phyloP scores from a whole-genome alignment of 2,797 vertebrate genomes.

The Typhlichthys eigenmanni region DNA sequence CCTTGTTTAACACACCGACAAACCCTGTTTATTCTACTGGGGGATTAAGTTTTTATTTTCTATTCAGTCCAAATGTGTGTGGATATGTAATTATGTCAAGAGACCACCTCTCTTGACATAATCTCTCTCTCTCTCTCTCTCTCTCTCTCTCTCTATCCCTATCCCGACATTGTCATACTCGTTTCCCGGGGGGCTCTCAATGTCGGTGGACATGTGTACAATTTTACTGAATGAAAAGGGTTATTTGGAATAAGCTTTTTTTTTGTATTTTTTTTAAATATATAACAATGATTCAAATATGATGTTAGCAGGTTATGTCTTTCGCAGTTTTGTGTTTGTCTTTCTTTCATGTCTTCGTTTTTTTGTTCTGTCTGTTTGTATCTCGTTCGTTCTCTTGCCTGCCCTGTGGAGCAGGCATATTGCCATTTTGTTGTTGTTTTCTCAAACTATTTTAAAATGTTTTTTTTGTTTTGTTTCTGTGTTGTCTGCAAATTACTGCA shows the following conservation, averaged over 20 bases:
- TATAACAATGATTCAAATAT: conserved; percentile 36
- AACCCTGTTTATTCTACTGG: conserved; percentile 85
- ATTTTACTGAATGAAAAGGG: no score
- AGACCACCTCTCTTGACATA: conserved; percentile 37
- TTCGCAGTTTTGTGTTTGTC: conserved; percentile 15
- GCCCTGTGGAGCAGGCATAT: conserved; percentile 76
- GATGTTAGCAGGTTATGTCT: conserved; percentile 62
- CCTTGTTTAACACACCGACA: conserved; percentile 76
- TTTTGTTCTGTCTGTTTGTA: neutral
- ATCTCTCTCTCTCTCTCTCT: conserved; percentile 41
- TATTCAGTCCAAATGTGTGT: conserved; percentile 64
- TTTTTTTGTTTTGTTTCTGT: conserved; percentile 68
- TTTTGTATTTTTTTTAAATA: conserved; percentile 9
- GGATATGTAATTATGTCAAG: conserved; percentile 72
- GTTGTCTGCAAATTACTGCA: conserved; percentile 78
- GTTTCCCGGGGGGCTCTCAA: conserved; percentile 21
- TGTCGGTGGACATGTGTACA: no score
- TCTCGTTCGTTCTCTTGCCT: conserved; percentile 67
- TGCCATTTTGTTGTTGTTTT: conserved; percentile 21
- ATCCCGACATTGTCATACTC: conserved; percentile 54
- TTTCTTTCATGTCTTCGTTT: conserved; percentile 7
- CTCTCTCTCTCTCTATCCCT: conserved; percentile 48
- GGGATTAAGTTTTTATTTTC: conserved; percentile 76
- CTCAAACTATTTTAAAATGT: neutral
- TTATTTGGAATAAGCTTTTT: no score